Evolutionary conservation across 2,113 vertebrate genomes (phyloP), one percentile per base, ranked within the genome.

Genomic region (Cyphomyrus plagiostoma): DNA sequence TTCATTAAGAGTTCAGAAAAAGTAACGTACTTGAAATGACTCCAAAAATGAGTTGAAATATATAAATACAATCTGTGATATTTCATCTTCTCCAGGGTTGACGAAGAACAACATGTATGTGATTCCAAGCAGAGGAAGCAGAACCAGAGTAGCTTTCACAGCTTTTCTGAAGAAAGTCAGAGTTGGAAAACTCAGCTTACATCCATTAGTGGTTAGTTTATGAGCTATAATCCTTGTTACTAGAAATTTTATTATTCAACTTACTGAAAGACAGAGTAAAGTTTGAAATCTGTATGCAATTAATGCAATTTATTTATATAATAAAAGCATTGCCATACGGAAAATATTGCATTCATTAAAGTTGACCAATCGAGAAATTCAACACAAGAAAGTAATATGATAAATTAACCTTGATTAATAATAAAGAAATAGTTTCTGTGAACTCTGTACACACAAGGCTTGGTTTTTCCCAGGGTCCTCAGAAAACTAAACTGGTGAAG

Each of bases 21-120:
- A 42, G 87, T 15, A 45, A 19, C 56, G 1, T 94, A 99, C 98
- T 98, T 99, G 98, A 94, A 99, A 99, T 49, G 98, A 99, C 87
- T 99, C 97, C 92, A 99, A 94, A 89, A 99, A 97, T 13, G 98
- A 99, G 93, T 99, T 99, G 95, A 99, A 99, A 91, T 99, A 99
- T 92, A 99, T 99, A 95, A 99, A 99, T 91, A 99, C 97, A 0
- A 98, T 94, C 88, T 97, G 96, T 86, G 98, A 99, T 93, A 98
- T 96, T 92, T 99, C 98, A 9, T 99, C 98, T 80, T 99, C 98
- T 1, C 98, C 98, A 0, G 98, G 98, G 92, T 99, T 99, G 91
- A 99, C 98, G 2, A 99, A 99, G 94, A 99, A 99, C 90, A 99
- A 94, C 98, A 99, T 99, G 91, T 99, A 99, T 50, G 98, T 99